These are phyloP conservation scores for Pyrgus malvae DNA, from an alignment of 2,888 invertebrate species.

Conservation along the genomic window DNA sequence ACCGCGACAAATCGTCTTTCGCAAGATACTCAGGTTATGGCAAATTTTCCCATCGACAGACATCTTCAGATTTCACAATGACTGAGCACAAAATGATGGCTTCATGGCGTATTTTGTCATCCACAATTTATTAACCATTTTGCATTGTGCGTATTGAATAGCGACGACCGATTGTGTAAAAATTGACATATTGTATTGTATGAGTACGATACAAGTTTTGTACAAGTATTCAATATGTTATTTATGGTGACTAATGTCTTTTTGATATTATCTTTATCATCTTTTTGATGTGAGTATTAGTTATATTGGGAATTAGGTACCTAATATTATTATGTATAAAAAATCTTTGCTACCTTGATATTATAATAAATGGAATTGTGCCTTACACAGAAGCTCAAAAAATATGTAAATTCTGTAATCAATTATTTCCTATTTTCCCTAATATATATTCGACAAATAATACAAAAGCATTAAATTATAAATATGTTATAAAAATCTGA, in stretches of 20 bases:
- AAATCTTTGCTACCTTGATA: too few species aligned
- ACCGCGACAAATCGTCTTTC: conserved; percentile 25
- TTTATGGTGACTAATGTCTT: neutral
- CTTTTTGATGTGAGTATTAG: too few species aligned
- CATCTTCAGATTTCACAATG: conserved; percentile 17
- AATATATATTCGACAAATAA: too few species aligned
- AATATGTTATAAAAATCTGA: too few species aligned
- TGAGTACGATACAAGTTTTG: neutral
- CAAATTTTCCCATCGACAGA: conserved; percentile 32
- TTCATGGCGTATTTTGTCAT: conserved; percentile 26
- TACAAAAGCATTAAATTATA: too few species aligned
- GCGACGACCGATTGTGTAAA: conserved; percentile 16
- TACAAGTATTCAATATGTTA: neutral
- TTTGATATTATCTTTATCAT: too few species aligned
- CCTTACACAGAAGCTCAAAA: too few species aligned
- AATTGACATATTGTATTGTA: conserved; percentile 10
- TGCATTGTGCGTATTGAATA: conserved; percentile 23
- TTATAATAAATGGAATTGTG: too few species aligned
- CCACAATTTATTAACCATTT: conserved; percentile 18
- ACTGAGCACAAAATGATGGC: conserved; percentile 21
- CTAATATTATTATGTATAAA: too few species aligned
- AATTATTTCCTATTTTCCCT: too few species aligned
- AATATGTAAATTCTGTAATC: too few species aligned
- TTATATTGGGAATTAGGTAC: too few species aligned
- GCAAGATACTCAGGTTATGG: conserved; percentile 27